Evolutionary conservation across 1,140 invertebrate species (phyloP).

Genomic region (Pantala flavescens): DNA sequence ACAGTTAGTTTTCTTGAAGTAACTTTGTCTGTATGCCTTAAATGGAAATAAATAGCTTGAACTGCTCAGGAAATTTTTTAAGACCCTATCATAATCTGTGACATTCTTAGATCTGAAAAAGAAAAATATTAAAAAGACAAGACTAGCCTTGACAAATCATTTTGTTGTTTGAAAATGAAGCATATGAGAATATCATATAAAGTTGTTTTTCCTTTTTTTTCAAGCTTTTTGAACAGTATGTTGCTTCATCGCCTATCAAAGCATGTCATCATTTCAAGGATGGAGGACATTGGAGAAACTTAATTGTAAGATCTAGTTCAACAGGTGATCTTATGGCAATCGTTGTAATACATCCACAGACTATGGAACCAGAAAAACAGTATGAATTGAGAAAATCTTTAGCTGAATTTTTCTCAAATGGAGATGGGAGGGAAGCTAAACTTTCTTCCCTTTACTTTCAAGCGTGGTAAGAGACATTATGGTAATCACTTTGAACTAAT

Average conservation of each 20-base stretch:
- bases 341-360: conserved; percentile 38
- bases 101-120: no score
- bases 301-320: conserved; percentile 38
- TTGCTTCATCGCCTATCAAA: conserved; percentile 31
- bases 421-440: conserved; percentile 22
- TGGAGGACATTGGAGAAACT: conserved; percentile 39
- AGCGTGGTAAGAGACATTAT: conserved; percentile 27
- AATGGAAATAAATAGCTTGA: no score
- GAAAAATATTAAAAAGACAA: no score
- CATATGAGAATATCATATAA: no score
- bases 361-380: conserved; percentile 31
- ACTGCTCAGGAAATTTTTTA: no score
- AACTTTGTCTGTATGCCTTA: no score
- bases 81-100: no score
- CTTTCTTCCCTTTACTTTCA: conserved; percentile 30
- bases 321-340: conserved; percentile 36
- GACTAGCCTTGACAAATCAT: no score
- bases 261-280: conserved; percentile 37
- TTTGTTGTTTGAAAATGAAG: no score
- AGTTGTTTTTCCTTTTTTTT: conserved; percentile 12
- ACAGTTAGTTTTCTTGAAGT: no score
- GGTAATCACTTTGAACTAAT: no score
- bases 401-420: conserved; percentile 27
- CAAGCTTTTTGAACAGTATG: conserved; percentile 38
- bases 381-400: conserved; percentile 30